Evolutionary conservation across 2,797 vertebrate species (phyloP).

Genomic region (Epinephelus malabaricus): DNA sequence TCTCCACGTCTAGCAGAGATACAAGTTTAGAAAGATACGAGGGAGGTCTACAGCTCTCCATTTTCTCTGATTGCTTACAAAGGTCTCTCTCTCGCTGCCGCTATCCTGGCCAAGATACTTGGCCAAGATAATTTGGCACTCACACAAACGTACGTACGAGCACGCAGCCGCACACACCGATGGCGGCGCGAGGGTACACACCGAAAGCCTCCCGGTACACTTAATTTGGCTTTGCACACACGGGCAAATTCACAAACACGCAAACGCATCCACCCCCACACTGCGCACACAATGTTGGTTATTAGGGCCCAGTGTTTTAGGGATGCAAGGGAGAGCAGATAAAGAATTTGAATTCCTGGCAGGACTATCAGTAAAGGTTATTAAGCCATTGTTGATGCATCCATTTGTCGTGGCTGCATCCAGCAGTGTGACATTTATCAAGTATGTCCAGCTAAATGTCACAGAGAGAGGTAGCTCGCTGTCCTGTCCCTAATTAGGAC

Average conservation of each 20-base stretch:
- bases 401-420: conserved; percentile 85
- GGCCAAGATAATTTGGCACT: conserved; percentile 76
- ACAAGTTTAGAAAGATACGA: conserved; percentile 65
- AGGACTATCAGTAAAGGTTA: conserved; percentile 89
- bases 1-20: conserved; percentile 55
- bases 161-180: conserved; percentile 34
- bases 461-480: conserved; percentile 83
- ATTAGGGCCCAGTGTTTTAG: conserved; percentile 77
- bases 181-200: conserved; percentile 9
- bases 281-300: conserved; percentile 70
- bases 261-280: conserved; percentile 27
- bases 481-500: conserved; percentile 89
- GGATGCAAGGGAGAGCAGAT: conserved; percentile 74
- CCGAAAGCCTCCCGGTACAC: conserved; percentile 46
- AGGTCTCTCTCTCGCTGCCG: conserved; percentile 69
- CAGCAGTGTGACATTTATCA: conserved; percentile 90
- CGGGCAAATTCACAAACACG: conserved; percentile 28
- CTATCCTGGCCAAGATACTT: conserved; percentile 61
- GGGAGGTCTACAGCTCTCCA: conserved; percentile 69
- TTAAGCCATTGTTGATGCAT: conserved; percentile 88
- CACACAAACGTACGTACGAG: background rate
- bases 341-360: conserved; percentile 86
- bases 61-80: conserved; percentile 81
- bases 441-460: conserved; percentile 90
- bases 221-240: conserved; percentile 60